A percentile compares a stretch with the other conserved stretches of the same genome.
These are phyloP conservation scores for Notarius quadriscutis DNA, from an alignment of 2,113 vertebrate genomes.

Conservation along the genomic window DNA sequence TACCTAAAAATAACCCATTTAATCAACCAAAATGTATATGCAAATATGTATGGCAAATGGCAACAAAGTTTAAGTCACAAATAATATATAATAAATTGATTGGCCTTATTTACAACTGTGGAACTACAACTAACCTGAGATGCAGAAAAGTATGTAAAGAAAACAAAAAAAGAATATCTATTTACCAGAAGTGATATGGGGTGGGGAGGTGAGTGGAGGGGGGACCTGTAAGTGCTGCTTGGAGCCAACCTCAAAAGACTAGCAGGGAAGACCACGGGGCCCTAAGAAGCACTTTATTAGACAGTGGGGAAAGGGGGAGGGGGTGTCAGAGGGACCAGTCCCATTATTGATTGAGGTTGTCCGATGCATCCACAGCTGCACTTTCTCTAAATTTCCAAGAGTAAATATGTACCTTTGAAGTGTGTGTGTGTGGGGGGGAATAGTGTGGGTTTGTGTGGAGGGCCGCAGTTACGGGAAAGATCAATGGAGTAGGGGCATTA, in stretches of 20 bases:
- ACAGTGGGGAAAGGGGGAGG: constrained; percentile 69
- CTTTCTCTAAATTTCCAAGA: constrained; percentile 99
- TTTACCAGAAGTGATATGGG: constrained; percentile 93
- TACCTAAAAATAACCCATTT: neutral
- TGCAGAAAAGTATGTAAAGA: constrained; percentile 16
- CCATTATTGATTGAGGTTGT: constrained; percentile 97
- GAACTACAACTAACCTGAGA: neutral
- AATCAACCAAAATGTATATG: neutral
- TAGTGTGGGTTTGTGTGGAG: constrained; percentile 93
- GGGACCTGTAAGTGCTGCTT: constrained; percentile 87
- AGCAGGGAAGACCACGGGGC: constrained; percentile 84
- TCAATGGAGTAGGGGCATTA: constrained; percentile 96
- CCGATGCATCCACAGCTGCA: constrained; percentile 97
- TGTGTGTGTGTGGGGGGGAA: constrained; percentile 77
- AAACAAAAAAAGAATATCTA: constrained; percentile 68
- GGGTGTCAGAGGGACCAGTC: constrained; percentile 85
- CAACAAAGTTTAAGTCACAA: neutral
- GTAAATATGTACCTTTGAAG: constrained; percentile 99
- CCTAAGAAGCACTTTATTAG: constrained; percentile 99
- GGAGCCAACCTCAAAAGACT: constrained; percentile 93
- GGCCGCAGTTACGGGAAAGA: constrained; percentile 99
- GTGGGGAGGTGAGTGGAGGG: constrained; percentile 71
- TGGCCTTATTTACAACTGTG: neutral
- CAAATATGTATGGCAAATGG: neutral
- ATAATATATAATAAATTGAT: neutral